Evolutionary conservation across 1,140 invertebrate species (phyloP).

Genomic region (Aphis gossypii): DNA sequence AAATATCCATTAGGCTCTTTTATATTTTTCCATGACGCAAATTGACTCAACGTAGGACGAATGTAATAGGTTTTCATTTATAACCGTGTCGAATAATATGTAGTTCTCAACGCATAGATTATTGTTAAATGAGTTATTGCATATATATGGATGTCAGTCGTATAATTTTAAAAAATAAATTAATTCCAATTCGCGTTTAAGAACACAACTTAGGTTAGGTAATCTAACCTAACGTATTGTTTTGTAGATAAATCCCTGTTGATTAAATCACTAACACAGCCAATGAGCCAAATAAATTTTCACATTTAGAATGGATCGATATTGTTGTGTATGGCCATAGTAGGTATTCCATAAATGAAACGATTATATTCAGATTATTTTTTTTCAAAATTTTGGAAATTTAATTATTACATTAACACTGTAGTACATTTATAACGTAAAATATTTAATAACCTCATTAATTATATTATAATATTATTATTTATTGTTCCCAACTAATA

Average conservation of each 20-base stretch:
- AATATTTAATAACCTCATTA: too few relatives aligned
- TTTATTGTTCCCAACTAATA: too few relatives aligned
- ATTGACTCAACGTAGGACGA: constrained; percentile 9
- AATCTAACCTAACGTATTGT: too few relatives aligned
- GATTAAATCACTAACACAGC: background rate
- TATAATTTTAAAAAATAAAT: constrained; percentile 37
- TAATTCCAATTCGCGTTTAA: background rate
- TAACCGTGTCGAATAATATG: constrained; percentile 35
- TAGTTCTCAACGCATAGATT: constrained; percentile 4
- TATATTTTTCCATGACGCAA: constrained; percentile 20
- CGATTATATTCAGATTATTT: background rate
- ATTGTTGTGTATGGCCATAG: background rate
- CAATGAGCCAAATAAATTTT: background rate
- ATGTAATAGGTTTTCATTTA: constrained; percentile 31
- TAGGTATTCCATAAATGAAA: background rate
- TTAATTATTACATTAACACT: too few relatives aligned
- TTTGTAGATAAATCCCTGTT: background rate
- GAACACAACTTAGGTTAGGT: background rate
- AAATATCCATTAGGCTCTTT: constrained; percentile 24
- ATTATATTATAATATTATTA: too few relatives aligned
- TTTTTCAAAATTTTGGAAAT: background rate
- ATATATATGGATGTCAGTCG: background rate
- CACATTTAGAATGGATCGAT: background rate
- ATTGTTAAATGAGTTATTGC: constrained; percentile 28
- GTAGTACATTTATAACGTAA: too few relatives aligned